Evolutionary conservation across 2,113 vertebrate species (phyloP), one percentile per base, ranked within the genome.

Genomic region (Chamaea fasciata): DNA sequence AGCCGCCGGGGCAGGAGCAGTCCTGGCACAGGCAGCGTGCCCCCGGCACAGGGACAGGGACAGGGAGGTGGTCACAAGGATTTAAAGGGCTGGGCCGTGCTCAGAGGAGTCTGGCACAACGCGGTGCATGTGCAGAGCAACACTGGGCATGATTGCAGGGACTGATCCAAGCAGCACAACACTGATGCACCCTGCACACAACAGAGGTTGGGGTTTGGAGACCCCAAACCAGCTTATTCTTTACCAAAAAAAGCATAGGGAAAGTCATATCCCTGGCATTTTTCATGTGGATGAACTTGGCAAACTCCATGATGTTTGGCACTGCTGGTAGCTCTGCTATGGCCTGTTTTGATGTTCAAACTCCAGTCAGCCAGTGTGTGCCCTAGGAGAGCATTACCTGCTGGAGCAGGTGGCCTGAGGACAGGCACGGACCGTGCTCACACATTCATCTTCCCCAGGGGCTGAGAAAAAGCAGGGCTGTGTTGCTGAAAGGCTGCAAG

Each of bases 61-160:
- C 86, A 65, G 15, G 20, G 53, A 57, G 35, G 56, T 6, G 42
- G 37, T 18, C 85, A 71, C 53, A 50, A 9, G 47, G 68, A 52
- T 69, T 73, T 35, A 64, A 59, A 47, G 47, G 70, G 50, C 60
- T 49, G 59, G 17, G 77, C 50, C 8, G 13, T 19, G 60, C 65
- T 55, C n/a, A 21, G 46, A 75, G 83, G 24, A 80, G 73, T 56
- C 65, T 71, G 85, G 57, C 70, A 93, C 75, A 64, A 60, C 56
- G n/a, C 0, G 0, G 52, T 35, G 44, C 42, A 46, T 14, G 30
- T 55, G 74, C 52, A 65, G 39, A 90, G 56, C 42, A 39, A 23
- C 18, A 4, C n/a, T 6, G 15, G 57, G 22, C 31, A 20, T 0
- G 0, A 41, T 22, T 1, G 5, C 2, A 3, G 59, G 0, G 2